A percentile compares a stretch with the other conserved stretches of the same genome.
Conservation (phyloP, 2,113 vertebrate species). For the Hystrix cristata region DNA sequence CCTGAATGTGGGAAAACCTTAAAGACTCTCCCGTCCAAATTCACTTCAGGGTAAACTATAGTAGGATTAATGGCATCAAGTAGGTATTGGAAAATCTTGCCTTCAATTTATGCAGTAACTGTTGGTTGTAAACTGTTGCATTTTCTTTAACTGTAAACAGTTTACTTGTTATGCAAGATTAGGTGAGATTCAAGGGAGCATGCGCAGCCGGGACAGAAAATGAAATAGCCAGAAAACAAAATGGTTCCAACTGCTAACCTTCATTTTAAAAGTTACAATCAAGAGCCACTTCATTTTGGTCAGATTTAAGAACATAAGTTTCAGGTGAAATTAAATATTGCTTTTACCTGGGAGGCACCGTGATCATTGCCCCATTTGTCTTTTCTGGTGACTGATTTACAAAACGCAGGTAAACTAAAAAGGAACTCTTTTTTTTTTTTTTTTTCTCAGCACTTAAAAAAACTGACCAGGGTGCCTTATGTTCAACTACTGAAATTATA, state of each 20-base stretch:
- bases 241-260: slow-evolving; percentile 63
- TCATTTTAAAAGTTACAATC: slow-evolving; percentile 71
- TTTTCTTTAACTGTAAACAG: slow-evolving; percentile 63
- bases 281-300: slow-evolving; percentile 64
- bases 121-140: background rate
- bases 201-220: background rate
- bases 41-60: background rate
- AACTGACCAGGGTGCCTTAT: slow-evolving; percentile 69
- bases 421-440: slow-evolving; percentile 22
- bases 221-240: slow-evolving; percentile 63
- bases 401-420: slow-evolving; percentile 68
- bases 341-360: slow-evolving; percentile 46
- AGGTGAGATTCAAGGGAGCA: background rate
- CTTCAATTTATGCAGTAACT: background rate
- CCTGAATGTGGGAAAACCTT: background rate
- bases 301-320: slow-evolving; percentile 47
- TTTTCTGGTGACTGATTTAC: slow-evolving; percentile 62
- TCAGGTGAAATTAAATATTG: slow-evolving; percentile 66
- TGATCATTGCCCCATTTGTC: slow-evolving; percentile 54
- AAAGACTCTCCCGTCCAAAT: background rate
- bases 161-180: slow-evolving; percentile 48
- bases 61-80: background rate
- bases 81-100: background rate
- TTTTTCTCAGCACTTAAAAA: background rate
- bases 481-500: slow-evolving; percentile 79